phyloP scores from a whole-genome alignment of 30 jellyfish, hydroid and myxozoan genomes.

The Catostylus mosaicus region DNA sequence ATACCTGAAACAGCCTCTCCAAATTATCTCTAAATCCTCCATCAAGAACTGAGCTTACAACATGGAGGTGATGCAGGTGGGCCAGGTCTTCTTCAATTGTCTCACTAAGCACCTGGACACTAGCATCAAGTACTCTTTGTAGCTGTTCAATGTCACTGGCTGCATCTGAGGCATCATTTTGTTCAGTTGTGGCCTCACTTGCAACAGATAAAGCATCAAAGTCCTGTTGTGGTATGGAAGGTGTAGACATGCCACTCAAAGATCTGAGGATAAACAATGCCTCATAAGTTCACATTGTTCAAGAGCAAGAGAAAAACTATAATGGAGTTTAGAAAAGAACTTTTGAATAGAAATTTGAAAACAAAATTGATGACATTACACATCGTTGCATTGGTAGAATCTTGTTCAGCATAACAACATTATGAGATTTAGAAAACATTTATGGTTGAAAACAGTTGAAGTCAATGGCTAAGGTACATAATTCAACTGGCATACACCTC shows the following conservation, averaged over 20 bases:
- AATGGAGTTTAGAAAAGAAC: too few relatives aligned
- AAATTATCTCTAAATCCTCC: slow-evolving; percentile 72
- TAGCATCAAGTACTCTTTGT: slow-evolving; percentile 73
- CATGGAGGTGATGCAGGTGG: slow-evolving; percentile 77
- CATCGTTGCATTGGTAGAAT: too few relatives aligned
- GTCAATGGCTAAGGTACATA: too few relatives aligned
- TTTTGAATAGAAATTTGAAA: too few relatives aligned
- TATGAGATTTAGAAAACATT: too few relatives aligned
- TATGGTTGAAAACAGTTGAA: too few relatives aligned
- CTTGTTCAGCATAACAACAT: too few relatives aligned
- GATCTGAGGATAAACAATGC: background rate
- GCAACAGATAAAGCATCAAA: slow-evolving; percentile 49
- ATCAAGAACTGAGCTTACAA: slow-evolving; percentile 78
- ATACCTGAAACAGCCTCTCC: slow-evolving; percentile 82
- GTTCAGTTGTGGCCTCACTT: slow-evolving; percentile 38
- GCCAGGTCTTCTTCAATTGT: slow-evolving; percentile 78
- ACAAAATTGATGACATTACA: too few relatives aligned
- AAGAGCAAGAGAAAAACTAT: too few relatives aligned
- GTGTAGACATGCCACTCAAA: slow-evolving; percentile 66
- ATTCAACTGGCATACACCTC: too few relatives aligned
- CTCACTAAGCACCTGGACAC: slow-evolving; percentile 85
- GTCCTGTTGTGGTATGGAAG: slow-evolving; percentile 32
- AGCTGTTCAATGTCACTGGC: slow-evolving; percentile 70
- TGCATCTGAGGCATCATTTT: slow-evolving; percentile 47
- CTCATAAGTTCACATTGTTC: too few relatives aligned